A percentile compares a stretch with the other conserved stretches of the same genome.
Conservation (phyloP, 2,888 invertebrate species). For the Gastracanthus pulcherrimus region DNA sequence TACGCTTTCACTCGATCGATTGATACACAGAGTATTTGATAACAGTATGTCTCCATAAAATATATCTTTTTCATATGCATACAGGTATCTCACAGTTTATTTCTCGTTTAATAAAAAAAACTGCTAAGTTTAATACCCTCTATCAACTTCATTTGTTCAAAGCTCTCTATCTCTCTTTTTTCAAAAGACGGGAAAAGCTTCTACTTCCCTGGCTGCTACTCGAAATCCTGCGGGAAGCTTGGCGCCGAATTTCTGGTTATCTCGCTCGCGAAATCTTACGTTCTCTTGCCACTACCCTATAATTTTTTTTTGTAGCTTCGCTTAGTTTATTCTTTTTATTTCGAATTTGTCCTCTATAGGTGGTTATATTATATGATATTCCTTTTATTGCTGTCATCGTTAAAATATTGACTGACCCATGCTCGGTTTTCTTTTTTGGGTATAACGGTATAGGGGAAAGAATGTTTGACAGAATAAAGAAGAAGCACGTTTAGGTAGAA, state of each 20-base stretch:
- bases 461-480: not conserved
- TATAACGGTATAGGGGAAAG: not conserved
- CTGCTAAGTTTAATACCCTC: too few species aligned
- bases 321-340: not conserved
- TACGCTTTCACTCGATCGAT: too few species aligned
- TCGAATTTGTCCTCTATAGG: not conserved
- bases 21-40: too few species aligned
- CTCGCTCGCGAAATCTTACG: constrained; percentile 55
- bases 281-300: constrained; percentile 9
- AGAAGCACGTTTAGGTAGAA: too few species aligned
- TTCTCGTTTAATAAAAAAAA: too few species aligned
- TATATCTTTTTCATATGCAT: too few species aligned
- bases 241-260: constrained; percentile 60
- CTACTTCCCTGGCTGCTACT: not conserved
- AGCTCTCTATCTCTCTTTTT: too few species aligned
- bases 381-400: not conserved
- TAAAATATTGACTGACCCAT: not conserved
- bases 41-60: too few species aligned
- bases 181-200: not conserved
- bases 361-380: not conserved
- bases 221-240: constrained; percentile 67
- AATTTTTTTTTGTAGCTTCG: not conserved
- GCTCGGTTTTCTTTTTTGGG: too few species aligned
- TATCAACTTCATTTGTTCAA: constrained; percentile 36
- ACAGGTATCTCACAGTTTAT: too few species aligned